Evolutionary conservation across 2,113 vertebrate genomes (phyloP).

Genomic region (Meriones unguiculatus): DNA sequence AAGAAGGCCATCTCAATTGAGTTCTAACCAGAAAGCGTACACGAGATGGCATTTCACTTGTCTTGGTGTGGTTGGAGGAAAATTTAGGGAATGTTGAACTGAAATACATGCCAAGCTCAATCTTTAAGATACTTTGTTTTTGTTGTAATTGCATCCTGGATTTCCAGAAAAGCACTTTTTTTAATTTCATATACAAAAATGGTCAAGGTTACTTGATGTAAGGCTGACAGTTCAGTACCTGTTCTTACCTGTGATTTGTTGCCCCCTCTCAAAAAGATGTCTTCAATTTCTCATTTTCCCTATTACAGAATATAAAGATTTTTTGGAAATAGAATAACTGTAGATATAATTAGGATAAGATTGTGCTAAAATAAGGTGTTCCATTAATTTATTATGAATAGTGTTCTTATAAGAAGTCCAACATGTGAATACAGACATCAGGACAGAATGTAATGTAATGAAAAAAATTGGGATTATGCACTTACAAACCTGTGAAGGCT

Average conservation of each 20-base stretch:
- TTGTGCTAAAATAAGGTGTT: neutral
- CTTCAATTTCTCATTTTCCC: neutral
- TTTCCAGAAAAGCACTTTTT: neutral
- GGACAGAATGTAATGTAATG: neutral
- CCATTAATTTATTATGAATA: neutral
- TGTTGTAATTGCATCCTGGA: neutral
- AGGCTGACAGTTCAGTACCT: neutral
- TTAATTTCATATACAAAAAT: neutral
- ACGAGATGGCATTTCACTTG: neutral
- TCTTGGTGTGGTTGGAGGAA: neutral
- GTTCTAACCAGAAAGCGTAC: neutral
- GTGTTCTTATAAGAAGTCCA: neutral
- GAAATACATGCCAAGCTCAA: neutral
- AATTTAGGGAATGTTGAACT: neutral
- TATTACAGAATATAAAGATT: neutral
- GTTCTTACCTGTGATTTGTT: neutral
- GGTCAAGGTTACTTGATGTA: neutral
- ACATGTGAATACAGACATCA: neutral
- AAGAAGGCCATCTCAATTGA: conserved; percentile 15
- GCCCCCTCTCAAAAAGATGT: no score
- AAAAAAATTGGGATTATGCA: neutral
- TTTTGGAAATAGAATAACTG: neutral
- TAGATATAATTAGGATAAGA: neutral
- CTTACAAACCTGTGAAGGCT: neutral
- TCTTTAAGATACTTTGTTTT: neutral